Conservation (phyloP, 2,113 vertebrate genomes). For the Microtus ochrogaster region DNA sequence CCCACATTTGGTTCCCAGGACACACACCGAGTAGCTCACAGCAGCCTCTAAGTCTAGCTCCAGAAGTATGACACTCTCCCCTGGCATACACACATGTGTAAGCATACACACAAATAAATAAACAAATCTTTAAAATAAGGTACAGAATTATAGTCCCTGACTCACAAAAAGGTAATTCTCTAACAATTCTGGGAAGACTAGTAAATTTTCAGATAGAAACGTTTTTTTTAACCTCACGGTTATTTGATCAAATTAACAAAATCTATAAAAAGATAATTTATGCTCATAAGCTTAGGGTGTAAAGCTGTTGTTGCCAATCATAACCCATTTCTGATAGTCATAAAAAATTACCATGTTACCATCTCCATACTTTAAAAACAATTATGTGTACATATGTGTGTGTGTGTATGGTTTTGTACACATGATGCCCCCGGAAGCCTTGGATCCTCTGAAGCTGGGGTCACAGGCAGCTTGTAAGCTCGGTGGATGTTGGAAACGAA, state of each 20-base stretch:
- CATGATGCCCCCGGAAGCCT: neutral
- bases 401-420: neutral
- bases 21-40: neutral
- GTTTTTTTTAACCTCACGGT: slow-evolving; percentile 4
- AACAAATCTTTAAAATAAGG: neutral
- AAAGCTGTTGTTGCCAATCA: neutral
- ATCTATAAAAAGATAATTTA: slow-evolving; percentile 12
- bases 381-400: neutral
- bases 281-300: neutral
- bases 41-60: neutral
- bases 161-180: slow-evolving; percentile 30
- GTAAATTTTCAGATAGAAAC: neutral
- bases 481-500: neutral
- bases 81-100: neutral
- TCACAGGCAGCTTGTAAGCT: neutral
- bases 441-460: neutral
- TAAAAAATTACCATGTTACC: neutral
- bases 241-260: slow-evolving; percentile 8
- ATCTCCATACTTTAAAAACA: neutral
- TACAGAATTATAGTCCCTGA: neutral
- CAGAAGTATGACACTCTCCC: neutral
- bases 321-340: neutral
- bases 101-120: neutral
- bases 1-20: neutral
- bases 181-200: slow-evolving; percentile 18